These are phyloP conservation scores for Campaea margaritaria DNA, from an alignment of 2,888 invertebrate genomes.

Conservation along the genomic window DNA sequence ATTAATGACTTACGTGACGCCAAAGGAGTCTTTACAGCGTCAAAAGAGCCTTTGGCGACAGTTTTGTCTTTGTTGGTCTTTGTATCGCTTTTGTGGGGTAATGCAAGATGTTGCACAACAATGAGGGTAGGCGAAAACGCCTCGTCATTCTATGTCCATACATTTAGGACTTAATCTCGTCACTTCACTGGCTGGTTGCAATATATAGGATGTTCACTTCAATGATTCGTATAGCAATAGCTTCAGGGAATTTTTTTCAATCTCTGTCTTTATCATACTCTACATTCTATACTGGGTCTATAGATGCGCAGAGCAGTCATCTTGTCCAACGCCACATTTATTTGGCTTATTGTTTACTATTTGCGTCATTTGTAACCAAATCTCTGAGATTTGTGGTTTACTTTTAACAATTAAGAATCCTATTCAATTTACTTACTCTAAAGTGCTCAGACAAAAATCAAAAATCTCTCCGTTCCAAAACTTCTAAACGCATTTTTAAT, in stretches of 20 bases:
- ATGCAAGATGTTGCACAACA: constrained; percentile 79
- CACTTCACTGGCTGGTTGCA: constrained; percentile 50
- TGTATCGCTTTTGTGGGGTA: constrained; percentile 67
- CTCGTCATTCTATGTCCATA: constrained; percentile 75
- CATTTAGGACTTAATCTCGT: constrained; percentile 74
- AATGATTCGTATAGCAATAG: neutral
- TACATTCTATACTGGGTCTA: no score
- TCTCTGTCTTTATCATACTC: neutral
- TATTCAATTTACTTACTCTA: no score
- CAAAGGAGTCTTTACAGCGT: constrained; percentile 56
- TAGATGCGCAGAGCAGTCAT: no score
- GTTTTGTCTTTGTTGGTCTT: constrained; percentile 80
- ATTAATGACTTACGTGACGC: constrained; percentile 71
- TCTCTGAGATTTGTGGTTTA: no score
- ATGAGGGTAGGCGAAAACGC: constrained; percentile 51
- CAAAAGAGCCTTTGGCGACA: constrained; percentile 75
- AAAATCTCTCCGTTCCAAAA: no score
- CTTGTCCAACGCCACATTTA: no score
- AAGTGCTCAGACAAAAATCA: no score
- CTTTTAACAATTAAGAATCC: no score
- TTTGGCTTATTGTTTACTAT: no score
- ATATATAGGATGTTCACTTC: constrained; percentile 58
- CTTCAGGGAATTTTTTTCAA: no score
- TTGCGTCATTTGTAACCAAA: no score
- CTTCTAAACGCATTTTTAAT: constrained; percentile 13